Evolutionary conservation across 2,888 invertebrate species (phyloP).

Genomic region (Maniola hyperantus): DNA sequence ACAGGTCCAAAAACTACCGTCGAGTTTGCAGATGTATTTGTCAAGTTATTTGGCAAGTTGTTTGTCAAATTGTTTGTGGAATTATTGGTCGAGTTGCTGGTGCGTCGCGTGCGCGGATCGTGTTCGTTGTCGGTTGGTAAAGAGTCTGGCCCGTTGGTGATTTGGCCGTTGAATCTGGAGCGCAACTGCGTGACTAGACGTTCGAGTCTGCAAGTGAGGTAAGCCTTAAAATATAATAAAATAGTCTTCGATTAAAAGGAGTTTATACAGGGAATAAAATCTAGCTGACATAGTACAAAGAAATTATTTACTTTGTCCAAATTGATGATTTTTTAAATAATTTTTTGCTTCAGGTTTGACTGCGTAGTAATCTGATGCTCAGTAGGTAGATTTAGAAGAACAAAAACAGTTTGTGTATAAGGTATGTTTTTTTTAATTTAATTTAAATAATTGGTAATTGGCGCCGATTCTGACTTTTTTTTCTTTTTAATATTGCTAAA

Average conservation of each 20-base stretch:
- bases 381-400: too few species aligned
- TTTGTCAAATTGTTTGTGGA: slow-evolving; percentile 31
- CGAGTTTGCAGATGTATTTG: slow-evolving; percentile 57
- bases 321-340: too few species aligned
- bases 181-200: slow-evolving; percentile 82
- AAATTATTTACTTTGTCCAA: too few species aligned
- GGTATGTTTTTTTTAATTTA: too few species aligned
- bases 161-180: slow-evolving; percentile 74
- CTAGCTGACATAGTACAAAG: too few species aligned
- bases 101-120: slow-evolving; percentile 56
- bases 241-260: slow-evolving; percentile 19
- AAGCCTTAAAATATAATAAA: slow-evolving; percentile 49
- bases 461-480: too few species aligned
- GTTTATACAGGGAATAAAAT: too few species aligned
- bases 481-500: too few species aligned
- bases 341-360: too few species aligned
- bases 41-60: slow-evolving; percentile 33
- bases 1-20: slow-evolving; percentile 84
- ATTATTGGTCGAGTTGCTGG: slow-evolving; percentile 45
- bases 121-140: slow-evolving; percentile 73
- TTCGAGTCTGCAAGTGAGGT: slow-evolving; percentile 79
- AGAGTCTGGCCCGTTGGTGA: slow-evolving; percentile 71
- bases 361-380: too few species aligned
- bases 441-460: too few species aligned
- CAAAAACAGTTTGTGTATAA: too few species aligned